Percentiles rank a stretch among this genome's conserved stretches.
These are phyloP conservation scores for Ciconia boyciana DNA, from an alignment of 2,113 vertebrate genomes.

Conservation along the genomic window DNA sequence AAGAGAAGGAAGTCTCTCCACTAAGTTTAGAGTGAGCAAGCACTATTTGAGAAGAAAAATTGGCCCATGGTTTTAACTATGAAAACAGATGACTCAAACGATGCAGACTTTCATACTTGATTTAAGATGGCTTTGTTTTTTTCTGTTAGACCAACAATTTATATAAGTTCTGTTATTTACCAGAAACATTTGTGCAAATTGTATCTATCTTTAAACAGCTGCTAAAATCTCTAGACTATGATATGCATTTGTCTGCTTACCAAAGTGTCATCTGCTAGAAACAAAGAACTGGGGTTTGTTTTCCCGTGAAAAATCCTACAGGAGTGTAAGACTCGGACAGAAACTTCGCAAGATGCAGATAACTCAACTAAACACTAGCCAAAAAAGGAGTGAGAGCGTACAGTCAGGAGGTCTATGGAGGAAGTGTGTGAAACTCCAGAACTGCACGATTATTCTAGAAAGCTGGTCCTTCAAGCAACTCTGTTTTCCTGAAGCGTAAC, in stretches of 20 bases:
- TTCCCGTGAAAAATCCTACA: neutral
- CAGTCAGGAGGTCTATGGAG: neutral
- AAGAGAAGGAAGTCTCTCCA: neutral
- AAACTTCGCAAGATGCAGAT: neutral
- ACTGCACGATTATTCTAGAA: neutral
- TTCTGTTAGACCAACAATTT: neutral
- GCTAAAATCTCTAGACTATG: slow-evolving; percentile 13
- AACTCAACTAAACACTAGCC: neutral
- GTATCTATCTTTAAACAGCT: neutral
- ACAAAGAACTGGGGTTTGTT: neutral
- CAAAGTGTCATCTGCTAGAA: neutral
- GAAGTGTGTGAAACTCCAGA: neutral
- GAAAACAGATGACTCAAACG: neutral
- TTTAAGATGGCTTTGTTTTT: neutral
- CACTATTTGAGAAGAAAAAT: neutral
- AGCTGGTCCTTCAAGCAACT: neutral
- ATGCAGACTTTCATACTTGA: neutral
- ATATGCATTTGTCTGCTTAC: neutral
- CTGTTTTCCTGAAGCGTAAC: neutral
- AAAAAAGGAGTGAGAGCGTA: neutral
- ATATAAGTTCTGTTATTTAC: slow-evolving; percentile 11
- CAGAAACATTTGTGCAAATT: neutral
- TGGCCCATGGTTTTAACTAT: neutral
- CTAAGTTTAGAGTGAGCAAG: neutral
- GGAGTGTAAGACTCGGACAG: neutral